Percentiles rank a stretch among this genome's conserved stretches.
phyloP scores from a whole-genome alignment of 1,140 invertebrate genomes.

The Apis laboriosa region DNA sequence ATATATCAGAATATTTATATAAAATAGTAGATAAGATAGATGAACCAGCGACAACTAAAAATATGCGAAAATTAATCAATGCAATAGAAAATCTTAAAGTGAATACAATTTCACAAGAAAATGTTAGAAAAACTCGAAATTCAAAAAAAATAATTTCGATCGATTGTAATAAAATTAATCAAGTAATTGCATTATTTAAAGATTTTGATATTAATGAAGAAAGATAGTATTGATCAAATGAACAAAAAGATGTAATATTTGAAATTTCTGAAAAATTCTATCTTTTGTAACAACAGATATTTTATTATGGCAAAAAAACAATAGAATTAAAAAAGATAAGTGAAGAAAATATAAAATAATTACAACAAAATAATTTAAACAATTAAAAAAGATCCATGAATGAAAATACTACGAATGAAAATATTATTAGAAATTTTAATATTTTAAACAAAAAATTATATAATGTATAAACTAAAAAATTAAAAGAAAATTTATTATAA shows the following conservation, averaged over 20 bases:
- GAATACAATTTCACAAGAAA: not conserved
- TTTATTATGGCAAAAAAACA: not conserved
- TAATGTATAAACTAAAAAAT: not conserved
- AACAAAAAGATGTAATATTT: not conserved
- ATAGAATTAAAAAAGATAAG: too few relatives aligned
- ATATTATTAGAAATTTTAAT: not conserved
- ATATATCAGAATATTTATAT: conserved; percentile 20
- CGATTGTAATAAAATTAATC: conserved; percentile 18
- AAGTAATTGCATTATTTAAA: conserved; percentile 31
- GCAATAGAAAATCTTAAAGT: conserved; percentile 1
- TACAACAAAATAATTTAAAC: conserved; percentile 3
- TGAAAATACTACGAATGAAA: not conserved
- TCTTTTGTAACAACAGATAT: not conserved
- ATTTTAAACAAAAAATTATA: conserved; percentile 1
- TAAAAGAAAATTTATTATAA: conserved; percentile 11
- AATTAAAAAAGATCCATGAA: not conserved
- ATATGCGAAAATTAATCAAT: conserved; percentile 21
- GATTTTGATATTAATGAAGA: conserved; percentile 1
- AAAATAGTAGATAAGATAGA: not conserved
- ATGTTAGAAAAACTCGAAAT: not conserved
- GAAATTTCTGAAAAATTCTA: not conserved
- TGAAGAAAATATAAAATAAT: not conserved
- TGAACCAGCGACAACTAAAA: conserved; percentile 6
- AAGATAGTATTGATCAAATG: not conserved
- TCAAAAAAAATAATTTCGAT: conserved; percentile 1